A percentile compares a stretch with the other conserved stretches of the same genome.
These are phyloP conservation scores for Anoura caudifer DNA, from an alignment of 2,113 vertebrate genomes.

Conservation along the genomic window DNA sequence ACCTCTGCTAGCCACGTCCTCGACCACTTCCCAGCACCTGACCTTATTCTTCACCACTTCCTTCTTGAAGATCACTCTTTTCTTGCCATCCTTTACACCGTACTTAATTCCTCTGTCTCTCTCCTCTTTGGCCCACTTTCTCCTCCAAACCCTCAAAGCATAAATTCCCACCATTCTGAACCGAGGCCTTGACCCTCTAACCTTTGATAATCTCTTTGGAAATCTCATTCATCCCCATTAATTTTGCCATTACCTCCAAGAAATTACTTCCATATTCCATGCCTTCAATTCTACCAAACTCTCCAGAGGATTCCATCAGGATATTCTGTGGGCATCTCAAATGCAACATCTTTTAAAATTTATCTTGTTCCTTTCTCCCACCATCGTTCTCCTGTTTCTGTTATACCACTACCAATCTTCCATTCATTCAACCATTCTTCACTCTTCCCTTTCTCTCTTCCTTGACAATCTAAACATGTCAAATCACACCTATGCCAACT, in stretches of 20 bases:
- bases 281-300: background rate
- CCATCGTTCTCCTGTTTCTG: background rate
- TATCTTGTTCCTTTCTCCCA: background rate
- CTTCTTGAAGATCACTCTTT: background rate
- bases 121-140: background rate
- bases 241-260: background rate
- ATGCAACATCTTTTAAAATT: background rate
- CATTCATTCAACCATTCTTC: background rate
- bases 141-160: background rate
- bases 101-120: background rate
- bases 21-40: background rate
- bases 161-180: background rate
- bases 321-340: background rate
- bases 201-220: background rate
- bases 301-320: background rate
- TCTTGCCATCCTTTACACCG: background rate
- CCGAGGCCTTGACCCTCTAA: background rate
- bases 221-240: background rate
- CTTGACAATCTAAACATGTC: background rate
- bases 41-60: background rate
- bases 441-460: background rate
- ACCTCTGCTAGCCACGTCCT: constrained; percentile 12
- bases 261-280: background rate
- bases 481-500: background rate
- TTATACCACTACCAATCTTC: background rate